Base-by-base conservation (phyloP, 2,797 vertebrate species). In the Crypturellus tataupa region DNA sequence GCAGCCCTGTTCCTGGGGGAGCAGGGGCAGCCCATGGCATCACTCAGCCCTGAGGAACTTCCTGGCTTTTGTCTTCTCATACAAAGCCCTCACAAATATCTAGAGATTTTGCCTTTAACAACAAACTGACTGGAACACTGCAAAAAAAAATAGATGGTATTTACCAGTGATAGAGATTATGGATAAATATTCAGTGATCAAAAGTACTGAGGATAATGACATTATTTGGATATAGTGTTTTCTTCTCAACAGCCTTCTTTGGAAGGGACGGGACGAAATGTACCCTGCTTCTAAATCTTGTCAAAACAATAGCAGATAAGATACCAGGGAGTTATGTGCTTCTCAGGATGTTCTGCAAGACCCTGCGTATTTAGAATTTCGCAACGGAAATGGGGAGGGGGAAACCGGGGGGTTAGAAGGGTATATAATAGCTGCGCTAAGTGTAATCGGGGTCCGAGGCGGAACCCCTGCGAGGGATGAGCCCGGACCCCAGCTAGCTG, bases 151-250 rank as follows among this genome's bases (percentile, higher is more conserved):
- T 37, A 7, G 27, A 42, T 0, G 1, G 11, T 3, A 13, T 68
- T 37, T 80, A 55, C 31, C 2, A 20, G 12, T 7, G 15, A 18
- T 68, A 70, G 15, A 40, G 35, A 40, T 71, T 55, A 80, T 51
- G 6, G 37, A 13, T 65, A 47, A 80, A 65, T 17, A n/a, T 42
- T 59, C 80, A 79, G 7, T 2, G 1, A n/a, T 0, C 0, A 1
- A 71, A 85, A 20, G n/a, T 51, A 75, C 25, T 37, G 17, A 35
- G 72, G 65, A 40, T 40, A 53, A 20, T 13, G 17, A 49, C 23
- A 0, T 60, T 60, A 8, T 49, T 73, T 24, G 53, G 8, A 12
- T 70, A 2, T 6, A 27, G 23, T 55, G 2, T 40, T 63, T 8
- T 80, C 49, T 46, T 80, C 80, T 20, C 24, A 68, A 27, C 40